Evolutionary conservation across 2,888 invertebrate species (phyloP), one percentile per base, ranked within the genome.

Genomic region (Standfussiana lucernea): DNA sequence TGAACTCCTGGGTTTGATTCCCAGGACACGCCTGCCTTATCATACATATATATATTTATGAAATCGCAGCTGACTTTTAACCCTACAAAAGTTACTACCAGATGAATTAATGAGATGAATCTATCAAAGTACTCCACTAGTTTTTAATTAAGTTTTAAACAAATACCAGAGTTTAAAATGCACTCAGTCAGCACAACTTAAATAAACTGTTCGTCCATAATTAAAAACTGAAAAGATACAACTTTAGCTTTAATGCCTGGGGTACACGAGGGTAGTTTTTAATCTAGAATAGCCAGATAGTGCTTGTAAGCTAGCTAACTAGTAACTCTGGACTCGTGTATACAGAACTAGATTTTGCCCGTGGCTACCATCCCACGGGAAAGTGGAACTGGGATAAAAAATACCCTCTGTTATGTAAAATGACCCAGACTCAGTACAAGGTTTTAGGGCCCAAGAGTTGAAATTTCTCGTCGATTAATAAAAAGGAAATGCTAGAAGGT

Each of bases 181-280:
- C 50, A 24, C 24, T 32, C 18, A 72, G 65, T 64, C 21, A 47
- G 32, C 70, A 40, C 32, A 79, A 62, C 59, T 45, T 59, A 2
- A 42, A 68, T 50, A 59, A 79, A 75, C 64, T 78, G 21, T 74
- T 68, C 35, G 40, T 28, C 8, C 47, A 70, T 83, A 72, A 75
- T 79, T 83, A 75, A 83, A 83, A 80, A 70, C 70, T 59, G 42
- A 24, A 21, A 83, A 83, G 75, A 72, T 59, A 53, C 50, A 77
- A 72, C 45, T 74, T 47, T 11, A 42, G 61, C 2, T 80, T 24
- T 35, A 62, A 35, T 35, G 61, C 61, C 21, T 21, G 10, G 35
- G 21, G 61, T 61, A 61, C 61, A 35, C 10, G 35, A 35, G 61
- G 32, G 32, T 59, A 32, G 21, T 59, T 59, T 59, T 32, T 32